Base-by-base conservation (phyloP, 2,113 vertebrate genomes). In the Epinephelus fuscoguttatus region DNA sequence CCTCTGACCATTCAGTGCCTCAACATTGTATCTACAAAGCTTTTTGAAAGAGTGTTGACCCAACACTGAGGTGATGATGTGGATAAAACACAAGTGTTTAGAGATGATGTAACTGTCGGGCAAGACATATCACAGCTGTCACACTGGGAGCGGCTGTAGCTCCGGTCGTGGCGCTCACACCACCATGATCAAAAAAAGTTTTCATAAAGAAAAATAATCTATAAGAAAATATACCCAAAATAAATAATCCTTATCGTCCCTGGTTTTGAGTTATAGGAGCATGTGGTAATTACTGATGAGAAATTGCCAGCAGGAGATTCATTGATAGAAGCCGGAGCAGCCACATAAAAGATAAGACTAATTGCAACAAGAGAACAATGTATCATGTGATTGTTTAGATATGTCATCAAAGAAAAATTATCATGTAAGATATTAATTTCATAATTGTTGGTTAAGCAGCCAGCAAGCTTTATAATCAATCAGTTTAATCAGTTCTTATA, bases 81-180 rank as follows among this genome's bases (percentile, higher is more conserved):
- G 27, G 62, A 40, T 57, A 25, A 21, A 79, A 70, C 27, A 55
- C 57, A 7, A 55, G 52, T 40, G 67, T 67, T 83, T 60, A 30
- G 49, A 27, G 27, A 37, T 33, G 50, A 55, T 8, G 30, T 40
- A 61, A 71, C n/a, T 17, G 12, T 53, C 37, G 55, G 18, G 14
- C n/a, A 4, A 18, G 55, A 85, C 23, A 3, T 33, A 45, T 50
- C 68, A 19, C 81, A 86, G 60, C 73, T 75, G 81, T 81, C 15
- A 17, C n/a, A 7, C 52, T 17, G 53, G n/a, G 15, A n/a, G 19
- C 17, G 25, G 9, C 63, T 11, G 27, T 33, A 10, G 42, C 25
- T 42, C 42, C 30, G 17, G 45, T 30, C 62, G 15, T 25, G 33
- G 63, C 60, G 6, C 55, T 13, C 19, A 70, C 25, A 15, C 18